Conservation (phyloP, 2,797 vertebrate genomes). For the Naso thynnoides region DNA sequence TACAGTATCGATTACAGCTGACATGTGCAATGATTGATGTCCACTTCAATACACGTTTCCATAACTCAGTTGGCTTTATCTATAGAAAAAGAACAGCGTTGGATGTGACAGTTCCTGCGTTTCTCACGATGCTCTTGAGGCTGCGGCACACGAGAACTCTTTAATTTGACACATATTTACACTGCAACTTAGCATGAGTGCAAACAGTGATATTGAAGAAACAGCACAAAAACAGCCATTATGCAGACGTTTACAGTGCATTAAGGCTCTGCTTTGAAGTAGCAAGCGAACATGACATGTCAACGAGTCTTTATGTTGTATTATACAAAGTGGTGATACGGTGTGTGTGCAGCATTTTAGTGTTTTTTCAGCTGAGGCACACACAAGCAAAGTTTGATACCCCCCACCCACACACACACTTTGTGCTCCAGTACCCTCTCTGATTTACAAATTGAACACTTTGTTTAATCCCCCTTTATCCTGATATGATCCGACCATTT, state of each 20-base stretch:
- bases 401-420: constrained; percentile 22
- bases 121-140: neutral
- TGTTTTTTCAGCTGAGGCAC: constrained; percentile 45
- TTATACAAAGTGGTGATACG: constrained; percentile 7
- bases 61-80: constrained; percentile 9
- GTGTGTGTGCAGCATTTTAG: constrained; percentile 18
- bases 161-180: constrained; percentile 8
- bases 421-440: constrained; percentile 45
- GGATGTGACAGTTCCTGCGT: neutral
- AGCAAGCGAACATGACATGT: constrained; percentile 35
- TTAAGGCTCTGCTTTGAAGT: constrained; percentile 24
- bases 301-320: constrained; percentile 25
- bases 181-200: neutral
- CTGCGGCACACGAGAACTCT: neutral
- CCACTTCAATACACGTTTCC: constrained; percentile 18
- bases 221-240: neutral
- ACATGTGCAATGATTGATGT: constrained; percentile 7
- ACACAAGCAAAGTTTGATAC: constrained; percentile 48
- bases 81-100: neutral
- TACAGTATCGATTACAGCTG: constrained; percentile 3
- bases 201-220: neutral
- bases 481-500: constrained; percentile 63
- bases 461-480: constrained; percentile 66
- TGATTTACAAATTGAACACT: constrained; percentile 68
- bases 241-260: neutral